Conservation (phyloP, 53 echinoderm and acorn worm genomes). For the Stichopus horrens region DNA sequence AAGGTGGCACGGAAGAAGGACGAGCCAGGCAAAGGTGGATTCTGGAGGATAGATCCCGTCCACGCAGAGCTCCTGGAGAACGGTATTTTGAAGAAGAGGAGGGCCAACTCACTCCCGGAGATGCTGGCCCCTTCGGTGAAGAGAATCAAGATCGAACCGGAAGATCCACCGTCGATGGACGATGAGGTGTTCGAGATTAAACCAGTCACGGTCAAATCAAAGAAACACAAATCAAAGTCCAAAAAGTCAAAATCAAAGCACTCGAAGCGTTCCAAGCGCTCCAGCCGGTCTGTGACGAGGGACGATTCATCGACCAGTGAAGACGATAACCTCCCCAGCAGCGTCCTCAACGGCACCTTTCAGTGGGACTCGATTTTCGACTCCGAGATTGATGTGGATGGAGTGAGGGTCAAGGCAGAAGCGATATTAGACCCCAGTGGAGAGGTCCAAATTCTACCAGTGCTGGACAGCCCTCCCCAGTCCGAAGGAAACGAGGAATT, state of each 20-base stretch:
- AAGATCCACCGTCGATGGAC: conserved; percentile 2
- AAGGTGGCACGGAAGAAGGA: conserved; percentile 93
- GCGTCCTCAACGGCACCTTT: conserved; percentile 79
- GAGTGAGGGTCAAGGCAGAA: conserved; percentile 86
- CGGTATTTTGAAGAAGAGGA: conserved; percentile 92
- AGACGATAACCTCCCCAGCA: conserved; percentile 87
- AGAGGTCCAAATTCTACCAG: conserved; percentile 53
- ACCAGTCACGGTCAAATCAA: not conserved
- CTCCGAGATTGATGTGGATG: conserved; percentile 90
- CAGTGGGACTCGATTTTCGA: conserved; percentile 93
- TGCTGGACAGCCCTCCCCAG: conserved; percentile 73
- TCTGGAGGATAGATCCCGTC: conserved; percentile 97
- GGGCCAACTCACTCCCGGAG: conserved; percentile 67
- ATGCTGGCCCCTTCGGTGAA: conserved; percentile 12
- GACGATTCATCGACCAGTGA: conserved; percentile 56
- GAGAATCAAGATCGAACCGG: conserved; percentile 26
- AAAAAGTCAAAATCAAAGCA: conserved; percentile 43
- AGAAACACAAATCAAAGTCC: conserved; percentile 31
- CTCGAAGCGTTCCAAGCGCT: conserved; percentile 19
- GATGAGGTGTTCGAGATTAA: conserved; percentile 44
- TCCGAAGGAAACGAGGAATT: conserved; percentile 64
- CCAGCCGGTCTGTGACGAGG: not conserved
- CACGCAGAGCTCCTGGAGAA: conserved; percentile 93
- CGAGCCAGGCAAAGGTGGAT: conserved; percentile 97
- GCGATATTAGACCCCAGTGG: conserved; percentile 72